Evolutionary conservation across 23 tunicate genomes (phyloP), one percentile per base, ranked within the genome.

Genomic region (Aplidium turbinatum): DNA sequence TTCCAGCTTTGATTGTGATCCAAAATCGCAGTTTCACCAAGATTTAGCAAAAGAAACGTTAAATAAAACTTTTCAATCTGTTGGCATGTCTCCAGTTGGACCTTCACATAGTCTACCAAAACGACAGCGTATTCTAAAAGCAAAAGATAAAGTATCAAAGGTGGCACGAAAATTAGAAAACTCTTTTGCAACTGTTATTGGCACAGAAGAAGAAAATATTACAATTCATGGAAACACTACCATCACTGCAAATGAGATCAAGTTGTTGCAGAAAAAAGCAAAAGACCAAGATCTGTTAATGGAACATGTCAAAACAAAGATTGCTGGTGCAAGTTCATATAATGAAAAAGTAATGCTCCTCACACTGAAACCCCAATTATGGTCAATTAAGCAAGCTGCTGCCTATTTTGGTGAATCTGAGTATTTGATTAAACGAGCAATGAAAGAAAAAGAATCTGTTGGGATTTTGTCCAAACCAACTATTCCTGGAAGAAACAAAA

Each of bases 331-430:
- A n/a, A n/a, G 35, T 6, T 5, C 7, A 5, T 31, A 4, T 38
- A 60, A 31, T 11, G 61, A 54, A 16, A 54, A 54, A n/a, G 9
- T 60, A 25, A n/a, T 11, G 34, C 67, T 60, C n/a, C 22, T 60
- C 18, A 60, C 67, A 25, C 22, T n/a, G 5, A 23, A n/a, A 24
- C 67, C 67, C 4, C 24, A n/a, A 60, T 60, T 38, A 4, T 60
- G 67, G 67, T 29, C 67, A 29, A 60, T 60, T 60, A n/a, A 26
- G 18, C 18, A 60, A 23, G 6, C 67, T 11, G 35, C 67, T 26
- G 22, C 18, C 6, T 60, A 11, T 60, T 60, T 60, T 29, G 35
- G 22, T 27, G 67, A 11, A 24, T 11, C 67, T 25, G 38, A 60
- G 3, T 60, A 60, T 29, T 60, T 60, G 35, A 38, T 29, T n/a